phyloP scores from a whole-genome alignment of 2,797 vertebrate species.

The Todus mexicanus region DNA sequence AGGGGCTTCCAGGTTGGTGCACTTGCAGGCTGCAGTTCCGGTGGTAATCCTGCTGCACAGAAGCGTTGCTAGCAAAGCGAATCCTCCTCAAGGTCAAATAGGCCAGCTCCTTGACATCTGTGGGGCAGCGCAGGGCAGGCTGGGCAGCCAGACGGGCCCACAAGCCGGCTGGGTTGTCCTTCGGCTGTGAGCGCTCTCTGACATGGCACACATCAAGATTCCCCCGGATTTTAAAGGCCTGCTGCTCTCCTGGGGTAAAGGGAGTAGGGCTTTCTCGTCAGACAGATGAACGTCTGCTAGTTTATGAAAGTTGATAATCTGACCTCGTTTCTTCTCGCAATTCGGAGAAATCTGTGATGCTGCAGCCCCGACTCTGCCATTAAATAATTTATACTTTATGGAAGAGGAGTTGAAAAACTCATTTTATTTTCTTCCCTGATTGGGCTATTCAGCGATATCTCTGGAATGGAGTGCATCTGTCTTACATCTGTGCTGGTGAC shows the following conservation, averaged over 20 bases:
- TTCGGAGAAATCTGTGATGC: background rate
- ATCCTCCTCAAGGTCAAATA: background rate
- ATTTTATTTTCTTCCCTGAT: slow-evolving; percentile 42
- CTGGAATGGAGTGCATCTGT: slow-evolving; percentile 23
- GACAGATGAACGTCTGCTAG: background rate
- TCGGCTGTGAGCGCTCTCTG: background rate
- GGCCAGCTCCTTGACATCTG: background rate
- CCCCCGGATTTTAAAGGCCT: background rate
- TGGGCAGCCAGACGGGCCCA: background rate
- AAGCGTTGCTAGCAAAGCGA: background rate
- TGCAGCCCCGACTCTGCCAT: slow-evolving; percentile 24
- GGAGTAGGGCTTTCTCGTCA: background rate
- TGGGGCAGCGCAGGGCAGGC: background rate
- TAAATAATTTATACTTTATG: slow-evolving; percentile 54
- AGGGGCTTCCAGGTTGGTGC: background rate
- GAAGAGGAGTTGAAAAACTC: slow-evolving; percentile 53
- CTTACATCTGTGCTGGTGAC: slow-evolving; percentile 52
- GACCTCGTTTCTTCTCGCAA: background rate
- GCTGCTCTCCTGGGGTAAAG: background rate
- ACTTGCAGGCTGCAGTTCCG: background rate
- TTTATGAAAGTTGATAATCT: background rate
- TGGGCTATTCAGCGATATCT: slow-evolving; percentile 62
- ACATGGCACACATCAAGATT: background rate
- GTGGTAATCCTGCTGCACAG: background rate
- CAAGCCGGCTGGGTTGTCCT: background rate